A percentile compares a stretch with the other conserved stretches of the same genome.
Evolutionary conservation across 2,113 vertebrate genomes (phyloP).

Genomic region (Arothron firmamentum): DNA sequence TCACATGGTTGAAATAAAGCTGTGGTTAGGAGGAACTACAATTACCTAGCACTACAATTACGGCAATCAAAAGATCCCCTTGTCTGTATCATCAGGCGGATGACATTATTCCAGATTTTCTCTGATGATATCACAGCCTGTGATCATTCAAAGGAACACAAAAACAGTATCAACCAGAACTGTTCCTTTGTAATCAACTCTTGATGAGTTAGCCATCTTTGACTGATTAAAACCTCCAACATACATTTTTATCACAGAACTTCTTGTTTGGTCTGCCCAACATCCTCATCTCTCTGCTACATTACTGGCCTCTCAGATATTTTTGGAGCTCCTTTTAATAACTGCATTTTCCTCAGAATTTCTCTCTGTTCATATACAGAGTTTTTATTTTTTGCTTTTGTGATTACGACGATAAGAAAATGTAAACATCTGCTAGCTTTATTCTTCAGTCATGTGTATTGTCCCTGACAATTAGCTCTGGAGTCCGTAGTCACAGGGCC

Average conservation of each 20-base stretch:
- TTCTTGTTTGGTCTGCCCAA: slow-evolving; percentile 80
- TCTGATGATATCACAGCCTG: slow-evolving; percentile 61
- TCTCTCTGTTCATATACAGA: slow-evolving; percentile 22
- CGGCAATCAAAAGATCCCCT: slow-evolving; percentile 49
- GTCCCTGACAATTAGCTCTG: slow-evolving; percentile 62
- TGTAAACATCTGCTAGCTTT: slow-evolving; percentile 67
- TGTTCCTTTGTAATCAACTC: slow-evolving; percentile 63
- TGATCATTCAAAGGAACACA: slow-evolving; percentile 54
- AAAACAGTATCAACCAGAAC: slow-evolving; percentile 62
- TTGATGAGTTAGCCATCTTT: slow-evolving; percentile 61
- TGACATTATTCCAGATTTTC: slow-evolving; percentile 55
- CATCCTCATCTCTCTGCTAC: slow-evolving; percentile 56
- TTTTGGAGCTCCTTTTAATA: slow-evolving; percentile 63
- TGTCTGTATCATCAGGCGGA: slow-evolving; percentile 45
- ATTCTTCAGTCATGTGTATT: slow-evolving; percentile 52
- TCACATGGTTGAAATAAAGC: slow-evolving; percentile 41
- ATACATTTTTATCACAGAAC: slow-evolving; percentile 69
- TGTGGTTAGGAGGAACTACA: slow-evolving; percentile 29
- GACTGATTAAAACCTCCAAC: slow-evolving; percentile 73
- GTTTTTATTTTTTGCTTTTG: slow-evolving; percentile 23
- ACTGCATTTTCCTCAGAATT: slow-evolving; percentile 53
- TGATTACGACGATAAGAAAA: slow-evolving; percentile 61
- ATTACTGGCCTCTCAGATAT: slow-evolving; percentile 53
- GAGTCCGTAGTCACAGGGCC: slow-evolving; percentile 47
- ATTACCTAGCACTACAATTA: slow-evolving; percentile 34